Evolutionary conservation across 2,797 vertebrate genomes (phyloP).

Genomic region (Benthosema pterotum): DNA sequence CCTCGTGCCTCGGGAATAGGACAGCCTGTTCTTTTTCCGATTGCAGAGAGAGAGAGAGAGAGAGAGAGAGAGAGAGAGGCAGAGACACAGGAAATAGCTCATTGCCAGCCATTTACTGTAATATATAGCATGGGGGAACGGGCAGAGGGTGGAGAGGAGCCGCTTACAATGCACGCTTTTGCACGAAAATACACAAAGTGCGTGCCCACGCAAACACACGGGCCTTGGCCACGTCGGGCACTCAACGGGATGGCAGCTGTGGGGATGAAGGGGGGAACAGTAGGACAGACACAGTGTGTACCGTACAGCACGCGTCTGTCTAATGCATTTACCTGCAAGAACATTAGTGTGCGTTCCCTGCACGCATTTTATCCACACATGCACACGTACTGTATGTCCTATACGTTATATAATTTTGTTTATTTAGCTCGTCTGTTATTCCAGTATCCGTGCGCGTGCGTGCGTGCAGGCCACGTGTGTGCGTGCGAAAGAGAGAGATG

Average conservation of each 20-base stretch:
- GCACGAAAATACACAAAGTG: slow-evolving; percentile 36
- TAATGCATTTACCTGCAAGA: background rate
- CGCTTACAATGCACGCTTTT: slow-evolving; percentile 41
- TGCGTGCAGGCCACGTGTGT: slow-evolving; percentile 27
- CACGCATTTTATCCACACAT: slow-evolving; percentile 4
- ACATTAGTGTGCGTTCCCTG: background rate
- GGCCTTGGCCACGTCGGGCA: slow-evolving; percentile 3
- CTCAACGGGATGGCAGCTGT: background rate
- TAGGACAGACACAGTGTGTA: background rate
- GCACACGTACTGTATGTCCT: too few relatives aligned
- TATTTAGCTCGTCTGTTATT: too few relatives aligned
- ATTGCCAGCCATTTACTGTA: slow-evolving; percentile 48
- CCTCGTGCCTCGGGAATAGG: slow-evolving; percentile 24
- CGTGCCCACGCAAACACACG: slow-evolving; percentile 31
- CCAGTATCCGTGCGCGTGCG: background rate
- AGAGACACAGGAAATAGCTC: slow-evolving; percentile 64
- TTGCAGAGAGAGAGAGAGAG: slow-evolving; percentile 26
- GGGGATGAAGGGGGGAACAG: too few relatives aligned
- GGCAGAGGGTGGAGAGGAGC: slow-evolving; percentile 19
- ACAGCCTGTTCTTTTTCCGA: slow-evolving; percentile 61
- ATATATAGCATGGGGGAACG: slow-evolving; percentile 39
- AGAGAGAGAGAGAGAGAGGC: slow-evolving; percentile 26
- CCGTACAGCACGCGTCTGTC: background rate
- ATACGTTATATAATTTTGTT: too few relatives aligned
- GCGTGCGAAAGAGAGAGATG: too few relatives aligned